Evolutionary conservation across 1,140 invertebrate genomes (phyloP), one percentile per base, ranked within the genome.

Genomic region (Drosophila hydei): DNA sequence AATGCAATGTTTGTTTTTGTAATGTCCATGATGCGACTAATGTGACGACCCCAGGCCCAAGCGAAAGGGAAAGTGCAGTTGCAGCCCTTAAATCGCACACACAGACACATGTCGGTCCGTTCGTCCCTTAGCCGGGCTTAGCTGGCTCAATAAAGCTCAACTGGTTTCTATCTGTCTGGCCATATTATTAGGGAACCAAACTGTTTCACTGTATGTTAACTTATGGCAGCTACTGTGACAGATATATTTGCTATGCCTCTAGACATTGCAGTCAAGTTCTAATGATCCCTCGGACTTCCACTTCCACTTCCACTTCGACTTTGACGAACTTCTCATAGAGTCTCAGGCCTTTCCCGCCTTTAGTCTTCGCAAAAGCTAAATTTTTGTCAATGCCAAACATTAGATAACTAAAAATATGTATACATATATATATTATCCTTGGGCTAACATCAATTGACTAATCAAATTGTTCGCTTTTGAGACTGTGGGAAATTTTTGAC

Each of bases 1-100:
- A 75, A 69, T 85, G 80, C 76, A 84, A 84, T 84, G 76, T 85
- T 79, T 84, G 79, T 79, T 79, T 84, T 83, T 56, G 45, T 71
- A 64, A 65, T 71, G 52, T 62, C 48, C 61, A 64, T 64, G 61
- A 71, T 71, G 61, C 68, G 61, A 65, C 61, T 65, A 64, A 64
- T 71, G 43, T 65, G 68, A 18, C 18, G 61, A 52, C 52, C 33
- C 19, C 33, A 30, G 25, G 48, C 30, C 23, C 16, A 23, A 16
- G 16, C n/a, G 8, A 16, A 12, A 42, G 25, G 52, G 19, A 25
- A 42, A 42, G 38, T 52, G 16, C 30, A 51, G 18, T 36, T 33
- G 50, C 50, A 52, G 48, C 48, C 48, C 48, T 30, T 51, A 51
- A 27, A 5, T 50, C 23, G 23, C 6, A 3, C 19, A 45, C 4